Evolutionary conservation across 2,797 vertebrate genomes (phyloP), one percentile per base, ranked within the genome.

Genomic region (Schizopygopsis pylzovi): DNA sequence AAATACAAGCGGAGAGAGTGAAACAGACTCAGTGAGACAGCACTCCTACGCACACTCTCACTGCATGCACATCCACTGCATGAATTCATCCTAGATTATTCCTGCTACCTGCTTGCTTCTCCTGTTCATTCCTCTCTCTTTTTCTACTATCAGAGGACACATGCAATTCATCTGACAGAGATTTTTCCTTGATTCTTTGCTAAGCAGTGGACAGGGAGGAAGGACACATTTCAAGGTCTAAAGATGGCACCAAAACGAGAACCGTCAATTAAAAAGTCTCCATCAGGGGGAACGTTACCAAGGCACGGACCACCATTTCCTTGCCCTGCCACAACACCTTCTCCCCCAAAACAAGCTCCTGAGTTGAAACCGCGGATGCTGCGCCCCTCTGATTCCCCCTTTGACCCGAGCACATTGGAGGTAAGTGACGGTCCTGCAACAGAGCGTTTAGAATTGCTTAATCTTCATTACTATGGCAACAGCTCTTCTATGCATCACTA

Each of bases 401-500:
- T 95, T 92, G 95, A 96, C 87, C 95, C 95, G 84, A 95, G 93
- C 89, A 94, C 93, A 85, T 91, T 96, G 89, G 95, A 96, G 95
- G 95, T 96, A 88, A 94, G 95, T 92, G 54, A 56, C 9, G 2
- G 18, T 25, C 71, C 18, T 85, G 12, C 22, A 67, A 43, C 22
- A 45, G 33, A 71, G 37, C 33, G 11, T 18, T 9, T 37, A 61
- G 81, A 84, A 37, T 82, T 16, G 33, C 39, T 78, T 52, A 39
- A 63, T 63, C 0, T n/a, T 20, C 16, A 86, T 73, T 61, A 67
- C 37, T 76, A 49, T 65, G 61, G 37, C 33, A 49, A 76, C 13
- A 28, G 33, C 43, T 61, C 6, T 37, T 37, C 3, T 39, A n/a
- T 2, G 13, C 16, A n/a, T 63, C 28, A 25, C 4, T 77, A 52